These are phyloP conservation scores for Thripadectes ignobilis DNA, from an alignment of 2,797 vertebrate species.

Conservation along the genomic window DNA sequence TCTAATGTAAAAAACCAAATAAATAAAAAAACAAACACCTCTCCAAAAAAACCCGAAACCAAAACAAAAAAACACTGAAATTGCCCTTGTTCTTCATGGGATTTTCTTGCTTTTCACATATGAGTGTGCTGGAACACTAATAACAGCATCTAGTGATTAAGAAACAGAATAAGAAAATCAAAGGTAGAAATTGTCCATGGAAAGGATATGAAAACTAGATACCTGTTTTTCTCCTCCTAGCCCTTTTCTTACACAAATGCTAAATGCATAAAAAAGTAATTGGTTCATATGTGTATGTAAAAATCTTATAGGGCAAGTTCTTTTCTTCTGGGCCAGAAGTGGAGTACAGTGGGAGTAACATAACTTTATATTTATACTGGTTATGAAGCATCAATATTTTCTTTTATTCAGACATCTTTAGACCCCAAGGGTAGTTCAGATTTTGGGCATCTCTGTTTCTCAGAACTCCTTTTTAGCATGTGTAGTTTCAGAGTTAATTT, in stretches of 20 bases:
- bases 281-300: not conserved
- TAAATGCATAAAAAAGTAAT: not conserved
- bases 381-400: not conserved
- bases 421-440: not conserved
- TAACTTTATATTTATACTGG: not conserved
- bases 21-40: not conserved
- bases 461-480: not conserved
- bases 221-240: not conserved
- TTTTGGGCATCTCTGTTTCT: not conserved
- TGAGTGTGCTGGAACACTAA: not conserved
- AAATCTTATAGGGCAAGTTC: not conserved
- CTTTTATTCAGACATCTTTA: not conserved
- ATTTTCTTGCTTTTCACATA: not conserved
- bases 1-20: not conserved
- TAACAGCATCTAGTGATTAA: not conserved
- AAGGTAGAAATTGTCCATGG: not conserved
- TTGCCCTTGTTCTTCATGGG: not conserved
- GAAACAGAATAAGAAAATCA: not conserved
- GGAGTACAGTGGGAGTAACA: not conserved
- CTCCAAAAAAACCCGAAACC: not conserved
- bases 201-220: not conserved
- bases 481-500: not conserved
- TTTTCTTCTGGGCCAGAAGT: not conserved
- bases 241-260: not conserved
- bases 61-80: not conserved